Percentiles rank a stretch among this genome's conserved stretches.
phyloP scores from a whole-genome alignment of 2,797 vertebrate species.

The Lagodon rhomboides region DNA sequence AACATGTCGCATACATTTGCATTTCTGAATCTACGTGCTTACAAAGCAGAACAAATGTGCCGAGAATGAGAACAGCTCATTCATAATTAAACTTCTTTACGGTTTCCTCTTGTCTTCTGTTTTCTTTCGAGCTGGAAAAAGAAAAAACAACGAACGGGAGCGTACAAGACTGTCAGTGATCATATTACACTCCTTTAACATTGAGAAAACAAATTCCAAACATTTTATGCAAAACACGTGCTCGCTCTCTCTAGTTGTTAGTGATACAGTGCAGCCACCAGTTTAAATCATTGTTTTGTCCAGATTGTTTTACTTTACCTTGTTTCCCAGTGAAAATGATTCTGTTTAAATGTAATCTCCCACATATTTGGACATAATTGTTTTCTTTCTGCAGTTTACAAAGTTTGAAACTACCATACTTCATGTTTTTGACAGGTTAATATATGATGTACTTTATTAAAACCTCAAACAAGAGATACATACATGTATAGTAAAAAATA shows the following conservation, averaged over 20 bases:
- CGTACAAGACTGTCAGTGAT: not conserved
- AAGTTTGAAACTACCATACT: too few species aligned
- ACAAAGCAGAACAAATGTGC: slow-evolving; percentile 4
- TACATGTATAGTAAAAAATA: not conserved
- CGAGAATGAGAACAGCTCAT: not conserved
- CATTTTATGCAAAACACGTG: slow-evolving; percentile 4
- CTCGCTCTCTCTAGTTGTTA: slow-evolving; percentile 12
- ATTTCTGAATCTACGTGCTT: slow-evolving; percentile 19
- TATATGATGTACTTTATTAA: not conserved
- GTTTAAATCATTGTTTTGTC: not conserved
- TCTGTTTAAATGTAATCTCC: not conserved
- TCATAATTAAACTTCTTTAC: not conserved
- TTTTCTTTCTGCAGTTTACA: not conserved
- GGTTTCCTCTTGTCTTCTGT: not conserved
- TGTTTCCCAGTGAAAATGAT: not conserved
- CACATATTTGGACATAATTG: not conserved
- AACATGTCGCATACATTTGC: slow-evolving; percentile 11
- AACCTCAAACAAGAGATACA: not conserved
- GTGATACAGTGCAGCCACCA: too few species aligned
- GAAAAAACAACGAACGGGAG: not conserved
- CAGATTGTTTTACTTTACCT: not conserved
- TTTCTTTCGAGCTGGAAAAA: not conserved
- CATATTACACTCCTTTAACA: not conserved
- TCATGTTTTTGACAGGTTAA: slow-evolving; percentile 3
- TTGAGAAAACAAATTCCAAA: slow-evolving; percentile 15